Conservation (phyloP, 1,140 invertebrate species). For the Drosophila pandora region DNA sequence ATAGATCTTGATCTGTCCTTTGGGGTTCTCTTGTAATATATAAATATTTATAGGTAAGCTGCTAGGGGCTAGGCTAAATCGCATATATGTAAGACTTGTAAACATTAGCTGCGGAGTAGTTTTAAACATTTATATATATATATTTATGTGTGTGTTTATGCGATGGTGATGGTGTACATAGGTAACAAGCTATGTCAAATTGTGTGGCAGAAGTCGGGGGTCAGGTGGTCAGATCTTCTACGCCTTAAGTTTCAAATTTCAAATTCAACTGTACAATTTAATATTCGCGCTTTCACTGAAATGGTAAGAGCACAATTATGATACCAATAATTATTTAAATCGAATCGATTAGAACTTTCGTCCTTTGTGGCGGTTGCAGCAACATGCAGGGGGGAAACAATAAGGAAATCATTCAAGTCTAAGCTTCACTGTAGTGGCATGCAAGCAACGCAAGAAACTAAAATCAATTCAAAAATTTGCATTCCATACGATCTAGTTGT, state of each 20-base stretch:
- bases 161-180: conserved; percentile 21
- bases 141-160: conserved; percentile 33
- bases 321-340: conserved; percentile 51
- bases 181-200: conserved; percentile 48
- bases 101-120: conserved; percentile 23
- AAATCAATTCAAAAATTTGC: conserved; percentile 4
- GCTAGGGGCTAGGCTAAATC: conserved; percentile 43
- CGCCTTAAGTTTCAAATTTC: conserved; percentile 64
- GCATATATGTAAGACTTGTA: conserved; percentile 32
- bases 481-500: conserved; percentile 6
- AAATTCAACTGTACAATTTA: conserved; percentile 67
- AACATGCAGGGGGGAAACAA: conserved; percentile 25
- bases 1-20: conserved; percentile 8
- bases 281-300: conserved; percentile 68
- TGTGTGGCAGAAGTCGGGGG: conserved; percentile 38
- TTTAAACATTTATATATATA: conserved; percentile 28
- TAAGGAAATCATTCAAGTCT: conserved; percentile 10
- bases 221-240: conserved; percentile 51
- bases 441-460: conserved; percentile 9
- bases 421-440: conserved; percentile 31
- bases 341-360: neutral
- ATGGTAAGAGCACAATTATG: conserved; percentile 68
- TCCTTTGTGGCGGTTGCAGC: neutral
- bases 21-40: conserved; percentile 3
- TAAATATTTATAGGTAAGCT: conserved; percentile 36